These are phyloP conservation scores for Eueremaeus valkanovi DNA, from an alignment of 2,888 invertebrate genomes.

Conservation along the genomic window DNA sequence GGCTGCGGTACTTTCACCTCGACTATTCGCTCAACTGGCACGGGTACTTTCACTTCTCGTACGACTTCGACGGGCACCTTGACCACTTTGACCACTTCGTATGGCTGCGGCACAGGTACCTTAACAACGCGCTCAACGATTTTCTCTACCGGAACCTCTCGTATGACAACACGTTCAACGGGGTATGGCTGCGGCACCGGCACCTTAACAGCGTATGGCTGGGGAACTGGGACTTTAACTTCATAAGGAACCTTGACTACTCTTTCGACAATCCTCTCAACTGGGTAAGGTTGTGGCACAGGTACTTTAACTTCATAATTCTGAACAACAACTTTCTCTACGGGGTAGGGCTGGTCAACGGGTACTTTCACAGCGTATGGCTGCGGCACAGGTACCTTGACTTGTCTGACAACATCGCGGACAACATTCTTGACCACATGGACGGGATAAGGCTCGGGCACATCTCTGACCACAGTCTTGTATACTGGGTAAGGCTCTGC, in stretches of 20 bases:
- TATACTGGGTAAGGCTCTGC: constrained; percentile 17
- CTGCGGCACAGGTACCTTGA: constrained; percentile 9
- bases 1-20: constrained; percentile 25
- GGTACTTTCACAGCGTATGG: constrained; percentile 36
- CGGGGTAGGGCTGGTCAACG: constrained; percentile 28
- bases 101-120: constrained; percentile 20
- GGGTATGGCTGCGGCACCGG: constrained; percentile 33
- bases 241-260: constrained; percentile 34
- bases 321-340: constrained; percentile 25
- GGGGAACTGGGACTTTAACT: constrained; percentile 17
- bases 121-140: constrained; percentile 33
- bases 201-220: constrained; percentile 35
- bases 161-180: constrained; percentile 15
- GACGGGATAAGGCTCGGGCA: neutral
- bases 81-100: neutral
- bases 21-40: constrained; percentile 33
- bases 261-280: constrained; percentile 32
- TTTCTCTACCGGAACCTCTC: constrained; percentile 33
- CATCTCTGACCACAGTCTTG: constrained; percentile 25
- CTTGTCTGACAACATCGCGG: constrained; percentile 25
- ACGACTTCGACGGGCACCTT: constrained; percentile 18
- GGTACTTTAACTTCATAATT: constrained; percentile 30
- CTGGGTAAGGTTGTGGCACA: constrained; percentile 34
- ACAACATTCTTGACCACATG: constrained; percentile 25
- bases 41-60: constrained; percentile 16